phyloP scores from a whole-genome alignment of 2,888 invertebrate species.

The Calameuta pallipes region DNA sequence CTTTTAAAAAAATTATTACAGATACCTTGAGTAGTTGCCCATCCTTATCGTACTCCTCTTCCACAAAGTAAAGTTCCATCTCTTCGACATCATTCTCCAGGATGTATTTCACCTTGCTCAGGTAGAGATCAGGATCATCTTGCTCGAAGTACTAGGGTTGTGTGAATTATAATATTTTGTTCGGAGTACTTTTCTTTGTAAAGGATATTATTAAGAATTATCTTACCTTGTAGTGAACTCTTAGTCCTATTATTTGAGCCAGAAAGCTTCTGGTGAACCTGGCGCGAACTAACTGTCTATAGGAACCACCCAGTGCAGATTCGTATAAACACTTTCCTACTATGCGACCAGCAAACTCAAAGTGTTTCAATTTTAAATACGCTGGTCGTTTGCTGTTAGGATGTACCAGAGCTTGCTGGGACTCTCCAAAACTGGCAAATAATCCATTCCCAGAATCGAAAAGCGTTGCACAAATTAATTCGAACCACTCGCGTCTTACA shows the following conservation, averaged over 20 bases:
- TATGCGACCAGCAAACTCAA: constrained; percentile 92
- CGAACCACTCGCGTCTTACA: constrained; percentile 94
- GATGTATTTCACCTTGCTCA: constrained; percentile 93
- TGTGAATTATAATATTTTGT: neutral
- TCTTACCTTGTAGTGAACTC: constrained; percentile 90
- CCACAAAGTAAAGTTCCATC: constrained; percentile 88
- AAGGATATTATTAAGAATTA: neutral
- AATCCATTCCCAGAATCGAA: constrained; percentile 87
- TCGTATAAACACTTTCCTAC: constrained; percentile 96
- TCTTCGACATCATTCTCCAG: constrained; percentile 89
- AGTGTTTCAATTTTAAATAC: constrained; percentile 86
- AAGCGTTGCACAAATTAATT: constrained; percentile 85
- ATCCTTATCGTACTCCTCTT: constrained; percentile 85
- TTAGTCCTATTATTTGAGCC: constrained; percentile 92
- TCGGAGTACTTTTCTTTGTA: neutral
- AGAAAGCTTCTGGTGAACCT: constrained; percentile 92
- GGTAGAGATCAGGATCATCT: constrained; percentile 93
- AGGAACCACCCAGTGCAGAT: constrained; percentile 89
- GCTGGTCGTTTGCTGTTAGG: constrained; percentile 85
- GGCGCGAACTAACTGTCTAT: constrained; percentile 90
- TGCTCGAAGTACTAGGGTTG: constrained; percentile 87
- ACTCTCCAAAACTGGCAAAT: constrained; percentile 87
- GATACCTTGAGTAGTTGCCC: constrained; percentile 81
- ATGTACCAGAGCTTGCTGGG: constrained; percentile 89
- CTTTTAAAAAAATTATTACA: constrained; percentile 5